Base-by-base conservation (phyloP, 2,797 vertebrate genomes). In the Emydoidea blandingii region DNA sequence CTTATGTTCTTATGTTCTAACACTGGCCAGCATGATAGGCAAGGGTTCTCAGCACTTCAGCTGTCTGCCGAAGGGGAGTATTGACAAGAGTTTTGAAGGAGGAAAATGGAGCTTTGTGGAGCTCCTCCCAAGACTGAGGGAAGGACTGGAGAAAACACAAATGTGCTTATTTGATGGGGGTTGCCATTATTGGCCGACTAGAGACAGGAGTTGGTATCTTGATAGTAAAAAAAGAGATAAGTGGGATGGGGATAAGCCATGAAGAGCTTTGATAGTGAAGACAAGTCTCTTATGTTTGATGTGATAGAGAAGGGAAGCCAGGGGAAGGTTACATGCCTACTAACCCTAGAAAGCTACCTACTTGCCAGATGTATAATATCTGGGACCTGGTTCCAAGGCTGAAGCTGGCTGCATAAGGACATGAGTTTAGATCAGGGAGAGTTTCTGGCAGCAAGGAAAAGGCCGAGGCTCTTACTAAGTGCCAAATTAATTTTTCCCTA, bases 381-480 rank as follows among this genome's bases (percentile, higher is more conserved):
- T 87, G 88, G 88, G 86, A 87, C 49, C 88, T 86, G 57, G 37
- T 41, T 94, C 62, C 54, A 65, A 85, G 41, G 85, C 41, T 83
- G 25, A 65, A n/a, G 34, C 16, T 65, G 16, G 16, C 4, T n/a
- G 62, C 62, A 8, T 12, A 8, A 56, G 86, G 56, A 68, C 4
- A 92, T 6, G n/a, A 1, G 0, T 29, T 54, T 41, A 91, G 76
- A 93, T 21, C 59, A 72, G 37, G 50, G 85, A 93, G 83, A n/a
- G 37, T 47, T 92, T 97, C 79, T 87, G 49, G 76, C 95, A 93
- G 65, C 65, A 85, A 3, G 37, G 18, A 50, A 41, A 50, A 47
- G 81, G 79, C 50, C 50, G 83, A 16, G 89, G 57, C 62, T 91
- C 85, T 81, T 93, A 74, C 83, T 87, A 93, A 62, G 83, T 37